Evolutionary conservation across 2,797 vertebrate genomes (phyloP), one percentile per base, ranked within the genome.

Genomic region (Aulostomus chinensis): DNA sequence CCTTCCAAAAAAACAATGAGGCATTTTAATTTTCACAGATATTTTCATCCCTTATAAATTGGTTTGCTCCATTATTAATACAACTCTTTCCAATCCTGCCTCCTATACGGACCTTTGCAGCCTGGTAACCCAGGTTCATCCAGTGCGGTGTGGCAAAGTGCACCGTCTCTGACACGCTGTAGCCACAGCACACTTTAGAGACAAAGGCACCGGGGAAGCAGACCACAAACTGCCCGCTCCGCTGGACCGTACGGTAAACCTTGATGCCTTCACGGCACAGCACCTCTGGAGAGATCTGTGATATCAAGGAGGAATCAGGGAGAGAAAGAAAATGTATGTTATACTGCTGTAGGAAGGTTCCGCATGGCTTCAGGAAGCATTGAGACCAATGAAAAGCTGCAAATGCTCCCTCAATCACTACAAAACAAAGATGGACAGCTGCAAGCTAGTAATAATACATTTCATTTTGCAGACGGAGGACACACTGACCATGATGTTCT

Each of bases 131-230:
- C 92, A 94, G 93, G 69, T 94, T 95, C 83, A 97, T 96, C 97
- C 97, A 99, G 91, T 97, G 94, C 68, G 94, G 95, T 62, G 96
- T 98, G 87, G 96, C 97, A 77, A 99, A 99, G 93, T 98, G 95
- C 89, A 99, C 97, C 1, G 94, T 97, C 91, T 99, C 97, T 0
- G 97, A 99, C 80, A 99, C 97, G 62, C 94, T 98, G 89, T 99
- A 99, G 78, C 97, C 97, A 60, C 96, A 98, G 89, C 96, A 97
- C 78, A 99, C 94, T 88, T 95, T 98, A 85, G 96, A 95, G 83
- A 98, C 95, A 58, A 98, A 99, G 86, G 97, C 94, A 64, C 97
- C 97, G 1, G 97, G 97, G 84, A 96, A 99, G 88, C 95, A 96
- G 88, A 99, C 95, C 37, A 99, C 91, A 13, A 99, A 99, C 93